Evolutionary conservation across 2,888 invertebrate species (phyloP).

Genomic region (Xestia c-nigrum): DNA sequence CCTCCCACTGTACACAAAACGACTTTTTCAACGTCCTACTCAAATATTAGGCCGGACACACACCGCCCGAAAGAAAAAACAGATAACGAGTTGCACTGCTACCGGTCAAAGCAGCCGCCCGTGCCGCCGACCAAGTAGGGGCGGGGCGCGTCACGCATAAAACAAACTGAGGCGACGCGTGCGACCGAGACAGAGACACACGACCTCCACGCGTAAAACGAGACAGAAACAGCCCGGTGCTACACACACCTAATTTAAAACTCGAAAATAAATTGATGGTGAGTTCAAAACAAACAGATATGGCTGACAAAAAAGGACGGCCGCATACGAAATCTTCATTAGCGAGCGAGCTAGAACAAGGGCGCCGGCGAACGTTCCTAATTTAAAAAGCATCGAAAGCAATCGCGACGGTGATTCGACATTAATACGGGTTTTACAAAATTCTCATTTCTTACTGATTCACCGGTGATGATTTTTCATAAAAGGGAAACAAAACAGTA

Average conservation of each 20-base stretch:
- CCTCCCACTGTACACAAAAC: constrained; percentile 85
- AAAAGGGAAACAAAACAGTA: constrained; percentile 82
- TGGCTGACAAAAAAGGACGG: constrained; percentile 89
- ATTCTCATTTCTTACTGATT: constrained; percentile 84
- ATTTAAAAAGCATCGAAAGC: constrained; percentile 80
- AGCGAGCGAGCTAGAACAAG: constrained; percentile 82
- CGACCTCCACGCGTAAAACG: constrained; percentile 58
- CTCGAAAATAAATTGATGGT: constrained; percentile 89
- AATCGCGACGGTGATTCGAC: constrained; percentile 86
- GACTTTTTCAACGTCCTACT: constrained; percentile 84
- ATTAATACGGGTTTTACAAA: constrained; percentile 77
- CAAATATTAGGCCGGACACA: constrained; percentile 89
- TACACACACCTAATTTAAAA: constrained; percentile 87
- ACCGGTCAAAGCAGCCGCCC: constrained; percentile 87
- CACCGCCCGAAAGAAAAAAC: constrained; percentile 83
- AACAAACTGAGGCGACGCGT: constrained; percentile 86
- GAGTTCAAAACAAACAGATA: constrained; percentile 90
- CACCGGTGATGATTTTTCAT: constrained; percentile 81
- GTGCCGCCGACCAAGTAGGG: constrained; percentile 82
- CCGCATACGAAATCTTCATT: constrained; percentile 87
- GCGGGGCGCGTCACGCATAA: constrained; percentile 90
- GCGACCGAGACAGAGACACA: constrained; percentile 77
- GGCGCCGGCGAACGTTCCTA: constrained; percentile 79
- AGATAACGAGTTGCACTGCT: constrained; percentile 87
- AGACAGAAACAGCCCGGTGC: constrained; percentile 81